Evolutionary conservation across 2,888 invertebrate species (phyloP), one percentile per base, ranked within the genome.

Genomic region (Diarsia mendica): DNA sequence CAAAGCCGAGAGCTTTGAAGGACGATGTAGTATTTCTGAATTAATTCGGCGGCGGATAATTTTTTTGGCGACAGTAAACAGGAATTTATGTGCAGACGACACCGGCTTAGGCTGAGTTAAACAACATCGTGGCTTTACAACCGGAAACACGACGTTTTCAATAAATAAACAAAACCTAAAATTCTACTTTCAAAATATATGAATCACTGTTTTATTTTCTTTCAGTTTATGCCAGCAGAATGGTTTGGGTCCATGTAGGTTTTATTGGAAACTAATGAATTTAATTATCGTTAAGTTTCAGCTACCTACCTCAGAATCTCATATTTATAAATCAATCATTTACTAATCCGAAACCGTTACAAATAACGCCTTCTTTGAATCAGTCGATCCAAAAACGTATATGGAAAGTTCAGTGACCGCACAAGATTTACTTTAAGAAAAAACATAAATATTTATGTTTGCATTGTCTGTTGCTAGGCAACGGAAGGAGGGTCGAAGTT

Each of bases 391-490:
- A 76, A 79, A 76, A 68, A 67, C 68, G 74, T 66, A 67, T 67
- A 49, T 71, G 75, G 79, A 67, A 79, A 85, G 90, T 85, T 90
- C 88, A 84, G 48, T 71, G 89, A 88, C 86, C 90, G 83, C 55
- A 72, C 58, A 77, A 61, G 79, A 79, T 82, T 89, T 83, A 75
- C 79, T 86, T 85, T 72, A 76, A 80, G 85, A 86, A 87, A 88
- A 88, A 84, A 78, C 64, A 79, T 85, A 88, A 89, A 90, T 91
- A 89, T 92, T 91, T 91, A 89, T 90, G 89, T 92, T 92, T 90
- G 86, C 76, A 75, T 78, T 71, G 64, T 68, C 79, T 55, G 91
- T 90, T 90, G 88, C 91, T 75, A 80, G 70, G 91, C 85, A 88
- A 91, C 91, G 69, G 63, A 68, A 77, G 73, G 74, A 81, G 85